A percentile compares a stretch with the other conserved stretches of the same genome.
Evolutionary conservation across 2,888 invertebrate species (phyloP).

Genomic region (Meteorus cinctellus): DNA sequence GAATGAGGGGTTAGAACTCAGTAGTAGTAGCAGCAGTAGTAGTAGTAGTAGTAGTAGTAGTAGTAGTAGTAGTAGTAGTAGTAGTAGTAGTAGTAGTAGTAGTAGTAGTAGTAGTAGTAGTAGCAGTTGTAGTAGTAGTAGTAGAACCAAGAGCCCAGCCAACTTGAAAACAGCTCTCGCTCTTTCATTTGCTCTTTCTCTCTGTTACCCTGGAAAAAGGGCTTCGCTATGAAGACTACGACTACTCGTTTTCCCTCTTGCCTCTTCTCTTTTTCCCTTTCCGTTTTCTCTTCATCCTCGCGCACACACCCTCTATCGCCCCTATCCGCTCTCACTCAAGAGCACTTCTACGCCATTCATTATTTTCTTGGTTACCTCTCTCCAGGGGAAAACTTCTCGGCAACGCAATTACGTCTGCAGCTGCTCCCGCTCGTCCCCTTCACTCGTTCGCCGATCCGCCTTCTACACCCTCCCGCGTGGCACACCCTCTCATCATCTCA

Average conservation of each 20-base stretch:
- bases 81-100: too few species aligned
- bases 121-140: too few species aligned
- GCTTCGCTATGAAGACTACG: slow-evolving; percentile 17
- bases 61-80: too few species aligned
- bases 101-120: not conserved
- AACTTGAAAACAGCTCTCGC: slow-evolving; percentile 36
- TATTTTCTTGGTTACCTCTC: slow-evolving; percentile 72
- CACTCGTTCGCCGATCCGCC: slow-evolving; percentile 48
- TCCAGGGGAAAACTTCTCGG: slow-evolving; percentile 70
- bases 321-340: slow-evolving; percentile 29
- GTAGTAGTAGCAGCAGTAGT: slow-evolving; percentile 16
- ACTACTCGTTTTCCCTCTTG: slow-evolving; percentile 1
- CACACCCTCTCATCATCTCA: slow-evolving; percentile 46
- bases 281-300: not conserved
- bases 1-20: slow-evolving; percentile 18
- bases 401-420: slow-evolving; percentile 71
- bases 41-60: slow-evolving; percentile 7
- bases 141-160: slow-evolving; percentile 11
- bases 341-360: slow-evolving; percentile 65
- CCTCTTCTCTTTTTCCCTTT: not conserved
- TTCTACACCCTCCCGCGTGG: slow-evolving; percentile 40
- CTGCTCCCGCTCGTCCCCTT: slow-evolving; percentile 51
- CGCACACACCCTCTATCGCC: slow-evolving; percentile 18
- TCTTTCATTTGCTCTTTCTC: not conserved
- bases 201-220: slow-evolving; percentile 31